Evolutionary conservation across 1,140 invertebrate species (phyloP), one percentile per base, ranked within the genome.

Genomic region (Bombus fervidus): DNA sequence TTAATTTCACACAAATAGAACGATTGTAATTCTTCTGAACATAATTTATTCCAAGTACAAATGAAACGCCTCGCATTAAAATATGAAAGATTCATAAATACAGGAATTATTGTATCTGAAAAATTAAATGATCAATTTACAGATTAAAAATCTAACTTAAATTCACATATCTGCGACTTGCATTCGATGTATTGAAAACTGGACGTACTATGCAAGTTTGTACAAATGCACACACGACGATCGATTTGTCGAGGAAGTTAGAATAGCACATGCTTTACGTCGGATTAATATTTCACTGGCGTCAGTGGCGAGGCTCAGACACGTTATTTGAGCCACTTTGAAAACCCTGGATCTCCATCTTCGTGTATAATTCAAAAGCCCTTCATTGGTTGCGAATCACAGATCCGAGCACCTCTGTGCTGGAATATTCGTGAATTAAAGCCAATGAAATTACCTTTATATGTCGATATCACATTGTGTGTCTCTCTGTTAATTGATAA

Each of bases 231-330:
- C 25, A 41, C 22, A n/a, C 34, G 66, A 41, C 39, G 39, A 87
- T 89, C 86, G 87, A 89, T 87, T 68, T 81, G 25, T 81, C 15
- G 34, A 79, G 37, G 57, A 47, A 80, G 59, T 41, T 43, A 37
- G 59, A 62, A 78, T 85, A 74, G 78, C 64, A 79, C 62, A 59
- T 73, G 87, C 72, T 87, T 80, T 76, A 64, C 64, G 68, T 53
- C 41, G 47, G 74, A 89, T 89, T 89, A 89, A 89, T 89, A 88
- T 89, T 89, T 89, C 78, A 89, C 74, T 85, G 68, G 28, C 66
- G 78, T 39, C 57, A 43, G 69, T 59, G 53, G 43, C 66, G 34
- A 41, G 74, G 57, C 37, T 84, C 78, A 77, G 37, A 78, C 62
- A 25, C 64, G 80, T 85, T 85, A 85, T 89, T 74, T 68, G 64